These are phyloP conservation scores for Istiophorus platypterus DNA, from an alignment of 2,113 vertebrate species.

Conservation along the genomic window DNA sequence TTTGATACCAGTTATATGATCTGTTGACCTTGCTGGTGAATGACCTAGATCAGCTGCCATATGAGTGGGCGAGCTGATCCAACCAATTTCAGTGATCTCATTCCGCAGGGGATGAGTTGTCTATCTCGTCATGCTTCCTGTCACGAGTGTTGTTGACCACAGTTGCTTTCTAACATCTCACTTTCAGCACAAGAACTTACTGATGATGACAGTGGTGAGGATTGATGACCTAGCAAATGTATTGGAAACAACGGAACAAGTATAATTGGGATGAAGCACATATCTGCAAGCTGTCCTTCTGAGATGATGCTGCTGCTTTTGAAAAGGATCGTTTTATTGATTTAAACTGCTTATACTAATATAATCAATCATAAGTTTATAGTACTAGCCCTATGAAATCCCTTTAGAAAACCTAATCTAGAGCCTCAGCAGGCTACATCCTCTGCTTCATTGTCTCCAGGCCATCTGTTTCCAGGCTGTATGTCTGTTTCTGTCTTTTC, in stretches of 20 bases:
- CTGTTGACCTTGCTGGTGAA: neutral
- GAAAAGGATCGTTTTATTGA: neutral
- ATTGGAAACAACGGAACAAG: neutral
- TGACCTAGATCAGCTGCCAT: constrained; percentile 41
- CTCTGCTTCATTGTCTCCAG: constrained; percentile 53
- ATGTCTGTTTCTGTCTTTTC: constrained; percentile 68
- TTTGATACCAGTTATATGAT: constrained; percentile 41
- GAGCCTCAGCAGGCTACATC: constrained; percentile 34
- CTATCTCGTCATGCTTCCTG: constrained; percentile 6
- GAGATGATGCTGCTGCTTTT: neutral
- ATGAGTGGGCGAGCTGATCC: constrained; percentile 37
- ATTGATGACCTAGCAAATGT: neutral
- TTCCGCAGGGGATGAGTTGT: constrained; percentile 44
- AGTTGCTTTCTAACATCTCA: constrained; percentile 6
- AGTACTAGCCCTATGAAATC: constrained; percentile 22
- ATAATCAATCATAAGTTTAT: constrained; percentile 39
- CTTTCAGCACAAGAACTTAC: neutral
- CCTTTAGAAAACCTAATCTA: constrained; percentile 48
- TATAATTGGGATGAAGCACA: neutral
- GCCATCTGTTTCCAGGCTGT: constrained; percentile 67
- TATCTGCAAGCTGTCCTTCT: neutral
- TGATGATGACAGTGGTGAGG: neutral
- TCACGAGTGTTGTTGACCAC: constrained; percentile 57
- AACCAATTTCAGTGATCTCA: constrained; percentile 52
- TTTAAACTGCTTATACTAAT: constrained; percentile 6